Evolutionary conservation across 2,888 invertebrate species (phyloP), one percentile per base, ranked within the genome.

Genomic region (Zygaena filipendulae): DNA sequence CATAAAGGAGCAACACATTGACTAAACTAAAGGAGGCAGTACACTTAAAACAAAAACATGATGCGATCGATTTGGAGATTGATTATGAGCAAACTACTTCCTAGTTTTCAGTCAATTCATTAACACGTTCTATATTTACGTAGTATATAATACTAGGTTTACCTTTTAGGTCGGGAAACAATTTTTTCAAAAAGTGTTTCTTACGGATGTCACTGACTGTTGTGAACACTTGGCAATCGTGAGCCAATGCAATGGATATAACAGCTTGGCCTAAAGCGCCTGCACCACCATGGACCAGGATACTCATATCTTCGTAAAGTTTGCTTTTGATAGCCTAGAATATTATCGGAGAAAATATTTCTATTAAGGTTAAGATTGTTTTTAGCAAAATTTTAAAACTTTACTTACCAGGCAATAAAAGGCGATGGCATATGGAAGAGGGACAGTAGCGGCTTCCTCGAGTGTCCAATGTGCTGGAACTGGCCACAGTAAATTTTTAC

Each of bases 371-470:
- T 7, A 16, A 16, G 4, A 7, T 4, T 16, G 4, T 4, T 7
- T 16, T 16, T 25, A 3, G 12, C 9, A 21, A 16, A 19, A 16
- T 16, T 7, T 16, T 2, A 21, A 10, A 24, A 4, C 5, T 13
- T 22, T 12, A 48, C 51, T 52, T 21, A 59, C 59, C 8, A 64
- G 42, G 21, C 57, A 55, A 33, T 66, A 66, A 27, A 57, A 77
- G 0, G 82, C 82, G 1, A 85, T 80, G 7, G 66, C 68, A 45
- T 90, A 92, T 0, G 89, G 88, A 21, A 89, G 84, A 0, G 92
- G 91, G 0, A 91, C 83, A 0, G 90, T 87, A 7, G 88, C 87
- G 4, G 88, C 91, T 33, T 91, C 87, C 48, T 86, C 83, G 13
- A 90, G 54, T 2, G 75, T 79, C 89, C 90, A 91, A 11, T 71